Base-by-base conservation (phyloP, 2,797 vertebrate species). In the Trematocara caparti region DNA sequence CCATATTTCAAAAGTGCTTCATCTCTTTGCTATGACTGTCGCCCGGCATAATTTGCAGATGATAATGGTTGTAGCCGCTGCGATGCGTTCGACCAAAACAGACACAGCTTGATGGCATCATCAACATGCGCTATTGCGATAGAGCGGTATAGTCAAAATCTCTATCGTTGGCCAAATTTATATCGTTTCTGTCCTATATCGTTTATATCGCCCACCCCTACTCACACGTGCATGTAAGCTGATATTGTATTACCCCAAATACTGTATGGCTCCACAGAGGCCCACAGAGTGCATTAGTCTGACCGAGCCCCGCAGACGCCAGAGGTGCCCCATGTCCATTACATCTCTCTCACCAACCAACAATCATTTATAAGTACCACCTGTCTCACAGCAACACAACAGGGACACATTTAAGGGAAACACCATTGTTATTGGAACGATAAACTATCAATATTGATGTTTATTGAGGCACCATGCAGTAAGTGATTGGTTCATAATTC, bases 271-370 rank as follows among this genome's bases (percentile, higher is more conserved):
- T 79, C 75, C 66, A 59, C 47, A 66, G 78, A 76, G 53, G 75
- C 48, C 85, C 86, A 90, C 43, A 21, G 21, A 21, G 57, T 82
- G 72, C 81, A 80, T 75, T 72, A 87, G 78, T 43, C 55, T 21
- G 30, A 59, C 78, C 8, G 66, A 80, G 83, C 51, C 77, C 43
- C 51, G 43, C 30, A 64, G 75, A 81, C 74, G 84, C 45, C 80
- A 83, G 50, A 82, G 17, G 36, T 6, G 27, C 62, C 19, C 38
- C 24, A 13, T 21, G 80, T 88, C 86, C 87, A 93, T 93, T 92
- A 92, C 57, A 73, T 49, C 45, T 78, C 72, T 45, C 75, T 59
- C 80, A 75, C 36, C 36, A 66, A 30, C 62, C 80, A 72, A 11
- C 82, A 76, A 19, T 34, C 51, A 83, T 88, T 86, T 86, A 75